These are phyloP conservation scores for Propithecus perrieri DNA, from an alignment of 2,797 vertebrate species.

Conservation along the genomic window DNA sequence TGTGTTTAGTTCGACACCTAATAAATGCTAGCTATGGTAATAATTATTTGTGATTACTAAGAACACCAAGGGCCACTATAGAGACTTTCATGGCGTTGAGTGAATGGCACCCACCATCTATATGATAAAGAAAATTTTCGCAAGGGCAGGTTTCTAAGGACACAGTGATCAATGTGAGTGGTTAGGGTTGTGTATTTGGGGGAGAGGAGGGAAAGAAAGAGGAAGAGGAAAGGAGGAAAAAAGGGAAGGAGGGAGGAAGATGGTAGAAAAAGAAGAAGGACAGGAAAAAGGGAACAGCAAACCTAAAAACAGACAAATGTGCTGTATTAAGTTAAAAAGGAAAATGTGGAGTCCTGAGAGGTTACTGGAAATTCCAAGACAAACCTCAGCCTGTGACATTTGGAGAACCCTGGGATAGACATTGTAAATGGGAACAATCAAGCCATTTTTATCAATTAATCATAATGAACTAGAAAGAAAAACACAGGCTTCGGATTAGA, in stretches of 20 bases:
- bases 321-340: neutral
- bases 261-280: too few species aligned
- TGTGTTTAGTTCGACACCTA: neutral
- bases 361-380: neutral
- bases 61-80: neutral
- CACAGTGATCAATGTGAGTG: neutral
- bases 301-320: neutral
- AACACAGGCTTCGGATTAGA: neutral
- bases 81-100: neutral
- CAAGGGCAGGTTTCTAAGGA: neutral
- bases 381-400: neutral
- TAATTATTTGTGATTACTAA: neutral
- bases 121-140: neutral
- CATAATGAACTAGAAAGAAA: neutral
- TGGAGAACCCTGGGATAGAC: neutral
- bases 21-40: neutral
- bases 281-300: neutral
- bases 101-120: fast-evolving
- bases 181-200: neutral
- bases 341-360: neutral
- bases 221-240: neutral
- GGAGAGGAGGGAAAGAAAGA: neutral
- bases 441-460: neutral
- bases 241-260: too few species aligned
- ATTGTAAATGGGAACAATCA: neutral